phyloP scores from a whole-genome alignment of 2,113 vertebrate genomes.

The Lagenorhynchus albirostris region DNA sequence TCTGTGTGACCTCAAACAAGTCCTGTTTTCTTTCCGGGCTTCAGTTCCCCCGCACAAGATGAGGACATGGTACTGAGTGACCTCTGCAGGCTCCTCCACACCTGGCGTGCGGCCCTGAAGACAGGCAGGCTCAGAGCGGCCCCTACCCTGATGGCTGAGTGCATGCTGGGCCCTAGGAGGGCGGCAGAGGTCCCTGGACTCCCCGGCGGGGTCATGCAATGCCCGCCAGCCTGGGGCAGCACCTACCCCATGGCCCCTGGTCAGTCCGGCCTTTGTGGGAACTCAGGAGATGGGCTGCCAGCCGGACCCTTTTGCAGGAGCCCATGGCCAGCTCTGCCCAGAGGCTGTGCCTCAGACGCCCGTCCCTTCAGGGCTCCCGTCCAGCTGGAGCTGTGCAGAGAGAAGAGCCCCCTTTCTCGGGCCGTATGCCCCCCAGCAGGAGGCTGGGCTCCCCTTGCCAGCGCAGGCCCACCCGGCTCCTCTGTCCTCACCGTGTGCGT shows the following conservation, averaged over 20 bases:
- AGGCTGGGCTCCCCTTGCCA: conserved; percentile 61
- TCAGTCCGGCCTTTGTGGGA: neutral
- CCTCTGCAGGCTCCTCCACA: accelerated
- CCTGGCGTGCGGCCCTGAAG: accelerated
- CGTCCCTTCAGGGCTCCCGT: neutral
- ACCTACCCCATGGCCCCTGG: accelerated
- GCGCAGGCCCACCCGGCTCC: conserved; percentile 33
- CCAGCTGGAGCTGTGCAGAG: neutral
- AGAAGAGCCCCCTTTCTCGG: conserved; percentile 41
- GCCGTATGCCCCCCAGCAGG: conserved; percentile 33
- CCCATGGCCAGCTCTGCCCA: neutral
- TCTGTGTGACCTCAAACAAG: neutral
- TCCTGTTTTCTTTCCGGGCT: neutral
- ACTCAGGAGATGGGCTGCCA: neutral
- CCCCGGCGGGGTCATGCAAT: neutral
- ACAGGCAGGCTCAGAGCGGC: no score
- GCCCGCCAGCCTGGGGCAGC: neutral
- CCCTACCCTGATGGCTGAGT: no score
- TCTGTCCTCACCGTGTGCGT: conserved; percentile 53
- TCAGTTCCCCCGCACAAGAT: neutral
- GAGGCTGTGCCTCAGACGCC: neutral
- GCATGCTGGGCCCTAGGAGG: neutral
- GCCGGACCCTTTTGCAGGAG: neutral
- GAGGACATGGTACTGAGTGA: accelerated
- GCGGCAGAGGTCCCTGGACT: no score